These are phyloP conservation scores for Sceloporus tristichus DNA, from an alignment of 2,113 vertebrate genomes.

Conservation along the genomic window DNA sequence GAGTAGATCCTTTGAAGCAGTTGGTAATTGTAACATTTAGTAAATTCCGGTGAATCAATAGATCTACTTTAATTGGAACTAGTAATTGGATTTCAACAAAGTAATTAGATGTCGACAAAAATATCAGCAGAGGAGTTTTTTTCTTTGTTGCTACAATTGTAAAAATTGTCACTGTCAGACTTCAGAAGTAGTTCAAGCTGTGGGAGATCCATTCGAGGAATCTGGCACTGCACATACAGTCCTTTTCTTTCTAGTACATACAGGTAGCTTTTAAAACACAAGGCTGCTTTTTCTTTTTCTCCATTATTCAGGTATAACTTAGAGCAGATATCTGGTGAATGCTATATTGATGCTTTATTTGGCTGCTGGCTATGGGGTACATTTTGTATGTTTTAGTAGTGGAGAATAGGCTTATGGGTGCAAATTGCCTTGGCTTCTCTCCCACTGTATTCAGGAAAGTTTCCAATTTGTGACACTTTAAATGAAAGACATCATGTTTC, in stretches of 20 bases:
- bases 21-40: too few species aligned
- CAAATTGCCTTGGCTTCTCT: not conserved
- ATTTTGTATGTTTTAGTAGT: not conserved
- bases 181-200: not conserved
- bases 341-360: not conserved
- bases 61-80: not conserved
- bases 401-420: not conserved
- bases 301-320: not conserved
- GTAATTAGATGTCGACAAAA: too few species aligned
- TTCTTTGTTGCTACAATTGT: not conserved
- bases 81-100: too few species aligned
- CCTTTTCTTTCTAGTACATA: not conserved
- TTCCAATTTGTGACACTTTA: not conserved
- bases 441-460: not conserved
- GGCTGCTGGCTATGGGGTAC: not conserved
- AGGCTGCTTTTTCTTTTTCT: not conserved
- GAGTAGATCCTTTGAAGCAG: too few species aligned
- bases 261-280: not conserved
- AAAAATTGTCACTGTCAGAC: not conserved
- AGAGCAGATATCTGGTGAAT: not conserved
- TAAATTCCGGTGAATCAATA: too few species aligned
- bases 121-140: not conserved
- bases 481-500: not conserved
- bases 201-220: not conserved
- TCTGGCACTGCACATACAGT: not conserved